Evolutionary conservation across 2,113 vertebrate species (phyloP), one percentile per base, ranked within the genome.

Genomic region (Cricetomys ansorgei): DNA sequence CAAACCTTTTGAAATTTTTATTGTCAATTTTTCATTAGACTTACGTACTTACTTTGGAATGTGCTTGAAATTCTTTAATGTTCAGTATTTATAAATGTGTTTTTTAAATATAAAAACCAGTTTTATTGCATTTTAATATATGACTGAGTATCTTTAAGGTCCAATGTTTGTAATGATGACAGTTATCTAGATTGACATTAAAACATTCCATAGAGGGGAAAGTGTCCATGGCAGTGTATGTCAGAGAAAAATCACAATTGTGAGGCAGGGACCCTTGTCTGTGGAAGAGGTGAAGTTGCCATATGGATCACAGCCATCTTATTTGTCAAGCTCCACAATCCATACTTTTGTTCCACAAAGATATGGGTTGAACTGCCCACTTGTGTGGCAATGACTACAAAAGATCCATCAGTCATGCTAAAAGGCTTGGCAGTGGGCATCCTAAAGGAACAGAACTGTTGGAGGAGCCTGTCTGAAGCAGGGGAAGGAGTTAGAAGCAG

Each of bases 61-160:
- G 57, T 92, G 16, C 34, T 94, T 92, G 40, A 93, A 75, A 57
- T 94, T 94, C 53, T 94, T 87, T 81, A n/a, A 80, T 94, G 48
- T 55, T 4, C 70, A 88, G 27, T 81, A 55, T 67, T 88, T 27
- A 12, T 45, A 86, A 37, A 19, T 96, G 29, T 97, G 64, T 92
- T 91, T 94, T 92, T 55, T 43, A 7, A 76, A 62, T 84, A 7
- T 43, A 64, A 64, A 76, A 79, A 10, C 8, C 15, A 53, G 23
- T 45, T 45, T 84, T 84, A 45, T 84, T 84, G 27, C n/a, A 65
- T 84, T 64, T 65, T 64, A 64, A 45, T 62, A 89, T 50, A 95
- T 76, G 31, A 94, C 95, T 43, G 50, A 96, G 43, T 53, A 88
- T 65, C 8, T 72, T 84, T 13, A 93, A 94, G 90, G 72, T 95